Evolutionary conservation across 2,797 vertebrate species (phyloP), one percentile per base, ranked within the genome.

Genomic region (Hipposideros larvatus): DNA sequence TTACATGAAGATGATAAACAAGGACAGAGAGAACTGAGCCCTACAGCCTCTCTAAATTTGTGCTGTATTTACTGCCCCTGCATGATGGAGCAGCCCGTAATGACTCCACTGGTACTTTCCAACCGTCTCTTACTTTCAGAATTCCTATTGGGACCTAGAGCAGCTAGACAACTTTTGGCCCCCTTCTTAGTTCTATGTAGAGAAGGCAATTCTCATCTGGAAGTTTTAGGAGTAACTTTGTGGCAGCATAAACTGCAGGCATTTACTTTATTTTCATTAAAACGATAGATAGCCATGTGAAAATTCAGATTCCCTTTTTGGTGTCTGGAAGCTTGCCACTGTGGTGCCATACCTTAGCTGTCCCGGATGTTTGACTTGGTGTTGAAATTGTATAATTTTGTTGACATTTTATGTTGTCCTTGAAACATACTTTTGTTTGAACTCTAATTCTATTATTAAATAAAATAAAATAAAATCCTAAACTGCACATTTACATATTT

Each of bases 371-470:
- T 83, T 70, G 53, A 71, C 55, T 75, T 79, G 79, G 2, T 59
- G 22, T 51, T 95, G 75, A 77, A 90, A 53, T 41, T 85, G 15
- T 37, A 87, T 68, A 89, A 37, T 66, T 19, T 26, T 73, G 1
- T 86, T 84, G 41, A 34, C 21, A 55, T 90, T 80, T 92, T 77
- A 82, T 46, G 46, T 31, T 59, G 10, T 80, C 28, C 26, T 97
- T 95, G 24, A 97, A 80, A 61, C 61, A 91, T 75, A 34, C 31
- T 78, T 94, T 57, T 24, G 31, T 53, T 88, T 96, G 57, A 90
- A 92, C 21, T 80, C 55, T 92, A 95, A 92, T 85, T 71, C 13
- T 48, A 55, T 89, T 92, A 74, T n/a, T 34, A 16, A 37, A 63
- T 14, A 51, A 43, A 43, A 63, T 14, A 16, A 43, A 43, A 90